Base-by-base conservation (phyloP, 2,113 vertebrate species). In the Microtus montanus region DNA sequence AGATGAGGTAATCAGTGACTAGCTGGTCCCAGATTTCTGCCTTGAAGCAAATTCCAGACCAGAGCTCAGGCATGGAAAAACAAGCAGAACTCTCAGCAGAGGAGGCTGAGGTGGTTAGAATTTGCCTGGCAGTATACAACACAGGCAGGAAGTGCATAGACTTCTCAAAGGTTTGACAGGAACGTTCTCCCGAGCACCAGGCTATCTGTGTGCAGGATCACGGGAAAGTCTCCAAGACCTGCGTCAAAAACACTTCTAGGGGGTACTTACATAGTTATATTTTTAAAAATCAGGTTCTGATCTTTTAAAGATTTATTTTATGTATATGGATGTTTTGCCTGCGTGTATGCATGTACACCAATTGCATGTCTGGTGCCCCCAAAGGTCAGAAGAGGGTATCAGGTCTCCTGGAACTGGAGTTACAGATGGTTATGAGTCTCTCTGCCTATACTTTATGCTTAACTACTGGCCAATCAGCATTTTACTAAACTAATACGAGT, bases 41-140 rank as follows among this genome's bases (percentile, higher is more conserved):
- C 22, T 70, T 63, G 38, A 77, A 89, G 88, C 71, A 63, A 74
- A 85, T 91, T 89, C 79, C 26, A 89, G 78, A 54, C 35, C 19
- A 41, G 68, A 82, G 49, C 49, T 33, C n/a, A 22, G 68, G 26
- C 11, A 35, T 1, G 2, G 63, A 11, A 66, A 84, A 7, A 24
- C 70, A 64, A 86, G 66, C 28, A 44, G 52, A 73, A 9, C 19
- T 47, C 20, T 47, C 20, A 2, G 63, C 41, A 15, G 79, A 87
- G 24, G 24, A 83, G 33, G 33, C 80, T 20, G 35, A n/a, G 15
- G 54, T 17, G 35, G 14, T 24, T 74, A 41, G 88, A 84, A 54
- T 84, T 94, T 52, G 26, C 82, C 75, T 88, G 26, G 49, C 54
- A 74, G 82, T 70, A 15, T n/a, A 28, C 4, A 9, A 15, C n/a